Conservation (phyloP, 1,140 invertebrate species). For the Sycobia sp. region DNA sequence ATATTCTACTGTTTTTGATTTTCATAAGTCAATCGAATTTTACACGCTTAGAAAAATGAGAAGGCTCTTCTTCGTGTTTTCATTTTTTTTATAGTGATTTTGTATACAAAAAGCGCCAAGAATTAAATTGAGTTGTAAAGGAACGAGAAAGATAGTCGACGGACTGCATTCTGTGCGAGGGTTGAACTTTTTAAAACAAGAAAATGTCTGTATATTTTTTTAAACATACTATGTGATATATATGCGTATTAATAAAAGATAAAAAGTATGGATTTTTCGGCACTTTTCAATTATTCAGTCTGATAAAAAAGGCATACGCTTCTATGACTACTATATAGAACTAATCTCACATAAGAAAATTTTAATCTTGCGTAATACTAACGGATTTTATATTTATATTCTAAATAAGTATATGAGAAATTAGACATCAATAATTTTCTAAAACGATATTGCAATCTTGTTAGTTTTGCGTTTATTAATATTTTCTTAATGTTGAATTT, state of each 20-base stretch:
- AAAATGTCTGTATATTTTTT: slow-evolving; percentile 36
- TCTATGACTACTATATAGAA: slow-evolving; percentile 6
- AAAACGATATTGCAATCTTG: not conserved
- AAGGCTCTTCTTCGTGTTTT: slow-evolving; percentile 16
- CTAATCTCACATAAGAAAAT: slow-evolving; percentile 11
- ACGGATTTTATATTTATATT: no score
- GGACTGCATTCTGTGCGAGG: slow-evolving; percentile 24
- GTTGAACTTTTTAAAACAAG: slow-evolving; percentile 31
- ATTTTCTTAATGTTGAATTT: slow-evolving; percentile 22
- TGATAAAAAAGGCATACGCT: slow-evolving; percentile 11
- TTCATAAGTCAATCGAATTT: slow-evolving; percentile 24
- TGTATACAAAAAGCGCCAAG: slow-evolving; percentile 18
- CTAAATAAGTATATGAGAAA: not conserved
- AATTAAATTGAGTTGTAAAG: slow-evolving; percentile 11
- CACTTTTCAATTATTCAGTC: slow-evolving; percentile 29
- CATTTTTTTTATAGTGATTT: slow-evolving; percentile 30
- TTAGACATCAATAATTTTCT: not conserved
- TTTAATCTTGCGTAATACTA: not conserved
- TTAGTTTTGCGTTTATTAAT: slow-evolving; percentile 3
- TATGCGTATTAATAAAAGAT: slow-evolving; percentile 31
- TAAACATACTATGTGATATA: slow-evolving; percentile 35
- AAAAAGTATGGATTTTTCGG: slow-evolving; percentile 18
- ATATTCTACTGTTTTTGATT: slow-evolving; percentile 30
- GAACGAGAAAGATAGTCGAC: slow-evolving; percentile 22
- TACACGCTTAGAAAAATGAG: slow-evolving; percentile 12